phyloP scores from a whole-genome alignment of 2,797 vertebrate genomes.

The Neosilurus mollespiculum region DNA sequence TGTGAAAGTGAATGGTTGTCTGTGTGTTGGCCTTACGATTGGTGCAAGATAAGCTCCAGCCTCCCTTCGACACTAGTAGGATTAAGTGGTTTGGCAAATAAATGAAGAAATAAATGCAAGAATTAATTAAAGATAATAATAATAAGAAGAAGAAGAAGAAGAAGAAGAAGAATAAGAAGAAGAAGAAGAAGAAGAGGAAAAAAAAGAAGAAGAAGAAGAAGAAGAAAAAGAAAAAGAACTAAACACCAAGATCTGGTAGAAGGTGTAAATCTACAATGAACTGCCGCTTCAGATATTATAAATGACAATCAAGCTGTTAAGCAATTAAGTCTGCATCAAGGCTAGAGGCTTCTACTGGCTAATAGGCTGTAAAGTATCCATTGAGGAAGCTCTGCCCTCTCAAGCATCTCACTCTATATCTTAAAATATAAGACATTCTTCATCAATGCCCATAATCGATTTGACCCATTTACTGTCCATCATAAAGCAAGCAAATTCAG shows the following conservation, averaged over 20 bases:
- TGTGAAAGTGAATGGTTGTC: too few species aligned
- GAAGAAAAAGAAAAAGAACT: not conserved
- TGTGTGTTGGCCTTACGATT: too few species aligned
- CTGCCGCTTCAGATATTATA: conserved; percentile 19
- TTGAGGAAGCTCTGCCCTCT: conserved; percentile 5
- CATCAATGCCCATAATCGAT: conserved; percentile 41
- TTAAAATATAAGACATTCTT: conserved; percentile 31
- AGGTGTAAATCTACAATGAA: conserved; percentile 2
- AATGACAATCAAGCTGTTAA: conserved; percentile 23
- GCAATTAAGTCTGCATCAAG: conserved; percentile 16
- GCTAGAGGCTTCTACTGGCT: conserved; percentile 24
- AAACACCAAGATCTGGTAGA: not conserved
- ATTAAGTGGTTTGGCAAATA: too few species aligned
- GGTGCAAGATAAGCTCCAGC: too few species aligned
- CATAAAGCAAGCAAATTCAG: not conserved
- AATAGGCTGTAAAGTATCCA: conserved; percentile 40
- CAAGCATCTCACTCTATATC: conserved; percentile 16
- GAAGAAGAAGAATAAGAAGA: not conserved
- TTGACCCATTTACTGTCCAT: not conserved
- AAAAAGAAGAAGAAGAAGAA: not conserved
- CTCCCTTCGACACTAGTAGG: too few species aligned
- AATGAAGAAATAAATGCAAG: too few species aligned
- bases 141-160: not conserved
- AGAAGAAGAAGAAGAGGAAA: not conserved
- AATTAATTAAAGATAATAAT: not conserved